A percentile compares a stretch with the other conserved stretches of the same genome.
Conservation (phyloP, 1,140 invertebrate species). For the Drosophila kepulauana region DNA sequence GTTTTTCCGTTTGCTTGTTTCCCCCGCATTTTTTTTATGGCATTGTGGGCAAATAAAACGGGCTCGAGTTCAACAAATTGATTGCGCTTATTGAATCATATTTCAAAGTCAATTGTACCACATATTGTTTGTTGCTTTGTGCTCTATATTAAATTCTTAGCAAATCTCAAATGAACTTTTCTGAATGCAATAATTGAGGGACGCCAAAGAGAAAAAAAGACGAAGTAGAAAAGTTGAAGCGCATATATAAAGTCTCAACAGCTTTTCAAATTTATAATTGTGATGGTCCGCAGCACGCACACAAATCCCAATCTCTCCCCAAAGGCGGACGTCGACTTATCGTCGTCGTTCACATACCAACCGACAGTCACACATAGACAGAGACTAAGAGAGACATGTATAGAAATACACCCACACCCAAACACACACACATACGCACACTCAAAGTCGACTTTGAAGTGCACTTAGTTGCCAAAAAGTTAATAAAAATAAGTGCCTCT, state of each 20-base stretch:
- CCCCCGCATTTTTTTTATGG: conserved; percentile 27
- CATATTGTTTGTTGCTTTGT: background rate
- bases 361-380: conserved; percentile 21
- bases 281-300: conserved; percentile 23
- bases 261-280: conserved; percentile 48
- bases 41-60: conserved; percentile 41
- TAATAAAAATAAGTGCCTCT: conserved; percentile 81
- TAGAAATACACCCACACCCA: conserved; percentile 19
- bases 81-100: conserved; percentile 42
- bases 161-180: conserved; percentile 1
- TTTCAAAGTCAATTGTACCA: conserved; percentile 17
- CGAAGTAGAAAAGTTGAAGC: background rate
- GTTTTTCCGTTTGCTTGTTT: conserved; percentile 30
- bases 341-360: conserved; percentile 45
- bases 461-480: conserved; percentile 76
- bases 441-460: conserved; percentile 65
- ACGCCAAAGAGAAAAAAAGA: no score
- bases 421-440: conserved; percentile 36
- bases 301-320: background rate
- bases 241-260: conserved; percentile 5
- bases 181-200: background rate
- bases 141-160: conserved; percentile 13
- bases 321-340: conserved; percentile 9
- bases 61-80: conserved; percentile 50
- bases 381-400: background rate